Evolutionary conservation across 2,797 vertebrate species (phyloP).

Genomic region (Neomorphus geoffroyi): DNA sequence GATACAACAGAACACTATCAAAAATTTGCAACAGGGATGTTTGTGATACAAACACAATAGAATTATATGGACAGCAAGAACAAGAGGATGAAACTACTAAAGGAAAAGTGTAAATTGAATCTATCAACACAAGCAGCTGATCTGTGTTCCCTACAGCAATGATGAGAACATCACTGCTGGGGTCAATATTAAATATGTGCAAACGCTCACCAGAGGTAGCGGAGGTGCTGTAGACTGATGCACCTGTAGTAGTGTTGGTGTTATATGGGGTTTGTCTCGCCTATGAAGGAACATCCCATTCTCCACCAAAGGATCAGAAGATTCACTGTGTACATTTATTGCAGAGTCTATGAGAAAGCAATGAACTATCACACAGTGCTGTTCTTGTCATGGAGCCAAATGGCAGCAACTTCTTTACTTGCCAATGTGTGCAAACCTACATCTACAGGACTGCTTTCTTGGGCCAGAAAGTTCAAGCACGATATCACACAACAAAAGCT

Average conservation of each 20-base stretch:
- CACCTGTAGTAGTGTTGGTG: not conserved
- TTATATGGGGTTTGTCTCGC: not conserved
- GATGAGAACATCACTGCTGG: not conserved
- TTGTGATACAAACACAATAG: not conserved
- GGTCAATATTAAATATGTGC: not conserved
- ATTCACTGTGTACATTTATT: not conserved
- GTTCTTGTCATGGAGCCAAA: not conserved
- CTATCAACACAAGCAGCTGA: not conserved
- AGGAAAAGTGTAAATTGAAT: not conserved
- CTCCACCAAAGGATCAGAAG: not conserved
- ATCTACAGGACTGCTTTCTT: not conserved
- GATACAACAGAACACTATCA: not conserved
- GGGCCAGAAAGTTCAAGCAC: not conserved
- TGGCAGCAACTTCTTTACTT: not conserved
- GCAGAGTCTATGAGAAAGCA: not conserved
- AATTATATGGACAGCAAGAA: not conserved
- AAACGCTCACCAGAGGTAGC: not conserved
- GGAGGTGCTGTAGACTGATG: not conserved
- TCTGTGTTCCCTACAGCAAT: not conserved
- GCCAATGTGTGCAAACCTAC: not conserved
- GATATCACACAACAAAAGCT: not conserved
- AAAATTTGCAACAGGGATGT: not conserved
- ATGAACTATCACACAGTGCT: not conserved
- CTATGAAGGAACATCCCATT: not conserved
- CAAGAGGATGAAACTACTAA: not conserved